phyloP scores from a whole-genome alignment of 2,113 vertebrate genomes.

The Mobula birostris region DNA sequence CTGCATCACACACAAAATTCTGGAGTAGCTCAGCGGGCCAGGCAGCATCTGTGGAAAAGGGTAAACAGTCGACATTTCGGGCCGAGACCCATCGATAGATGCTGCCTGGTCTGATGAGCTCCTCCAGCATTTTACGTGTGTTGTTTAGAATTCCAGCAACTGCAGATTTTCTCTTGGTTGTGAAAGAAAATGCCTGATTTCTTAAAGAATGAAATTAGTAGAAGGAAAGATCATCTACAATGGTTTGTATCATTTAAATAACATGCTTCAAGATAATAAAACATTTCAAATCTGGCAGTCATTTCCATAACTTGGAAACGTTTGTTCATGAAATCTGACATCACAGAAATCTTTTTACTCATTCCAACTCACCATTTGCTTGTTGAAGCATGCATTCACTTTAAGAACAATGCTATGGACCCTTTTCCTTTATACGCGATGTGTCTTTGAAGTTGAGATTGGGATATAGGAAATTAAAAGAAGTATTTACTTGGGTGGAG shows the following conservation, averaged over 20 bases:
- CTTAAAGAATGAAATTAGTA: not conserved
- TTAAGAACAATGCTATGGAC: not conserved
- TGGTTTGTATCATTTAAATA: not conserved
- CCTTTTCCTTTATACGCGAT: no score
- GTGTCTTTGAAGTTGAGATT: not conserved
- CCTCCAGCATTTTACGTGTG: no score
- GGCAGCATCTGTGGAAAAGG: no score
- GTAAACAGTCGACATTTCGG: no score
- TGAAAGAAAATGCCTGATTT: not conserved
- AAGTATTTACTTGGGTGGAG: not conserved
- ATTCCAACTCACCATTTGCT: not conserved
- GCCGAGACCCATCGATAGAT: no score
- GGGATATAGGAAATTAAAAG: not conserved
- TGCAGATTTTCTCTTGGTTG: no score
- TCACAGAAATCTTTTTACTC: not conserved
- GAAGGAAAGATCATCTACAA: not conserved
- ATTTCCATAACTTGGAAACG: conserved; percentile 3
- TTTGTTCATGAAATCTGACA: not conserved
- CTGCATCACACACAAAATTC: no score
- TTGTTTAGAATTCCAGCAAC: no score
- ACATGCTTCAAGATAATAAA: not conserved
- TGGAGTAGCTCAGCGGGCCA: no score
- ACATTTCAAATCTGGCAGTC: not conserved
- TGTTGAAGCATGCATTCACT: not conserved
- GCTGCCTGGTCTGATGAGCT: no score